Base-by-base conservation (phyloP, 2,888 invertebrate genomes). In the Salticus scenicus region DNA sequence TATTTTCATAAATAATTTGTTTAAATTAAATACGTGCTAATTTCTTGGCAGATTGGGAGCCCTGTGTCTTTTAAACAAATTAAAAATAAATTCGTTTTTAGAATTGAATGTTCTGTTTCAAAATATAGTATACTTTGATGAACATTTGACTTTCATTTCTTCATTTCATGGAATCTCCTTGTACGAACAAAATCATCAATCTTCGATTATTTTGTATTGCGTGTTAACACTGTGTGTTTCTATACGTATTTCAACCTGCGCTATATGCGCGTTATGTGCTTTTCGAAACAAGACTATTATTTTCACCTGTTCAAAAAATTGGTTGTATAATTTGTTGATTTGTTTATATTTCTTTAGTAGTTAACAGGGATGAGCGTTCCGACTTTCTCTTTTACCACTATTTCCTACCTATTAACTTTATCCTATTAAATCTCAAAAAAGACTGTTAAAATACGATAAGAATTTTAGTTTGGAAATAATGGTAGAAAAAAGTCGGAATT, bases 201-300 rank as follows among this genome's bases (percentile, higher is more conserved):
- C 76, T 71, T 76, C 67, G 72, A 76, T 84, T 67, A 84, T 73
- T 77, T 77, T 84, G 77, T 84, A 84, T 73, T 72, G 73, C 63
- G 77, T 73, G 76, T 77, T 77, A 76, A 31, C 74, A 63, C 73
- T 77, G 67, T 73, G 42, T 72, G 77, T 84, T 77, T 84, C 83
- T 84, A 84, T 84, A 84, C 83, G 83, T 84, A 84, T 73, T 84
- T 84, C 77, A 84, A 73, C 83, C 7, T 8, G 37, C 37, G 12
- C 12, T 37, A 12, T 12, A 37, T 37, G 17, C 42, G 17, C n/a
- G 28, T 83, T 83, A 67, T 84, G 76, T 84, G 73, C 73, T 73
- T 77, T 73, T 73, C 67, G 67, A 73, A 8, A 20, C 7, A 72
- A 20, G 76, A 66, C 64, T 77, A 83, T 72, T 27, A 66, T 73